These are phyloP conservation scores for Chroicocephalus ridibundus DNA, from an alignment of 2,113 vertebrate species.

Conservation along the genomic window DNA sequence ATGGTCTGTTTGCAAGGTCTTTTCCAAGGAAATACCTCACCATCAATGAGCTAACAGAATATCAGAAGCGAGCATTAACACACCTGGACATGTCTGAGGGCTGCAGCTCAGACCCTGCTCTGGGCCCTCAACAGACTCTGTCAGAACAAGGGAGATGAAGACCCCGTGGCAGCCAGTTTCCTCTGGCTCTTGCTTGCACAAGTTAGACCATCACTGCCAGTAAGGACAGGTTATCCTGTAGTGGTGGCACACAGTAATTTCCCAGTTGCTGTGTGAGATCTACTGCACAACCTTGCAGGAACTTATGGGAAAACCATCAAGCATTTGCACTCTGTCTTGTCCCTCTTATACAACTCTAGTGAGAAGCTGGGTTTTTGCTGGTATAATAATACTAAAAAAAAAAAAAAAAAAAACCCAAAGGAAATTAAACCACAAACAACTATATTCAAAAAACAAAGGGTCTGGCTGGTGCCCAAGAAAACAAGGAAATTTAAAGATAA, in stretches of 20 bases:
- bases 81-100: background rate
- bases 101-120: background rate
- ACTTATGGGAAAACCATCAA: background rate
- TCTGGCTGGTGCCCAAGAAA: constrained; percentile 57
- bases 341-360: background rate
- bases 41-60: background rate
- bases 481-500: constrained; percentile 72
- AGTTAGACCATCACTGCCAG: background rate
- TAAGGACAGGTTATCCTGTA: background rate
- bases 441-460: constrained; percentile 65
- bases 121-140: background rate
- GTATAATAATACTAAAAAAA: background rate
- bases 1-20: background rate
- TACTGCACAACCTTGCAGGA: background rate
- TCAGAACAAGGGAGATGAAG: background rate
- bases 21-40: background rate
- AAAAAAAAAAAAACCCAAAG: background rate
- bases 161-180: background rate
- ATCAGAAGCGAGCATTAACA: background rate
- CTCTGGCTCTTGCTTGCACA: background rate
- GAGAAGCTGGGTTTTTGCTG: constrained; percentile 20
- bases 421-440: constrained; percentile 71
- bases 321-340: background rate
- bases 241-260: background rate
- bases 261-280: background rate